Conservation (phyloP, 2,113 vertebrate genomes). For the Paradoxurus hermaphroditus region DNA sequence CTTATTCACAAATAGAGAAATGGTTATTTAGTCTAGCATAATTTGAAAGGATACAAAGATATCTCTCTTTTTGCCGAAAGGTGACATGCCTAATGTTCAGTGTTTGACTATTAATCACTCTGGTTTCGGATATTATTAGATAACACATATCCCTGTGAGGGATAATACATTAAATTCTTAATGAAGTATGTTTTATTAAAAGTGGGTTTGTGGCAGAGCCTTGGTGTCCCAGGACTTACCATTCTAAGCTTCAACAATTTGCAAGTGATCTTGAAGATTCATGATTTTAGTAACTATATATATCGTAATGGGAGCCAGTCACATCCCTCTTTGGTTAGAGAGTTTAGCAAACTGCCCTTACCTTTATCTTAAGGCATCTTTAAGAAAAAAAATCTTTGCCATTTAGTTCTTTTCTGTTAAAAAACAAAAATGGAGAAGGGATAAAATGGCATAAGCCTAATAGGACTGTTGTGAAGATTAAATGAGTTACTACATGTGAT, state of each 20-base stretch:
- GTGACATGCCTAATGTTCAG: background rate
- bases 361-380: background rate
- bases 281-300: background rate
- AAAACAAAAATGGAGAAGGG: background rate
- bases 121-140: background rate
- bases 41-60: background rate
- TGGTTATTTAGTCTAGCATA: background rate
- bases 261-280: background rate
- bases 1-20: background rate
- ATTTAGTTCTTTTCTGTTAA: background rate
- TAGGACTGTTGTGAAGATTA: background rate
- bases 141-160: background rate
- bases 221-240: background rate
- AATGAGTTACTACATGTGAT: background rate
- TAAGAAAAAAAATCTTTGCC: background rate
- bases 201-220: conserved; percentile 2
- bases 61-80: background rate
- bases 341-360: background rate
- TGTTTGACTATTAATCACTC: background rate
- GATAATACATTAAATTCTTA: background rate
- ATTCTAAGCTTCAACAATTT: background rate
- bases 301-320: background rate
- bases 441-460: background rate
- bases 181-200: background rate
- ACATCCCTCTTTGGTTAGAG: background rate